Percentiles rank a stretch among this genome's conserved stretches.
phyloP scores from a whole-genome alignment of 2,113 vertebrate species.

The Aythya baeri region DNA sequence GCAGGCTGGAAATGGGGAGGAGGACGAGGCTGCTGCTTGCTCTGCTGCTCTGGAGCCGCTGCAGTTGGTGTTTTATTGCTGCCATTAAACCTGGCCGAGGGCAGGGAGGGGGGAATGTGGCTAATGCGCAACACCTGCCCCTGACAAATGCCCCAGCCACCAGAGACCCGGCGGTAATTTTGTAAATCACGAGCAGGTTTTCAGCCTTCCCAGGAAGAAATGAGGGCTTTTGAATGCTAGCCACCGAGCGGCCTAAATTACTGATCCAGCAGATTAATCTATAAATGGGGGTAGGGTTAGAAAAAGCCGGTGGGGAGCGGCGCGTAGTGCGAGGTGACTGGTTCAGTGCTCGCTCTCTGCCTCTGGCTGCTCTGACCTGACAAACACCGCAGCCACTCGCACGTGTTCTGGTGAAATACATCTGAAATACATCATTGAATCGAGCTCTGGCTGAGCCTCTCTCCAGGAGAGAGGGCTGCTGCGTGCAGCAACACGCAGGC shows the following conservation, averaged over 20 bases:
- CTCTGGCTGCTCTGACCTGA: background rate
- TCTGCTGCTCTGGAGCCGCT: background rate
- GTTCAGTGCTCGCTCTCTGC: background rate
- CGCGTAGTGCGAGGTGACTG: background rate
- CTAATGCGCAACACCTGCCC: background rate
- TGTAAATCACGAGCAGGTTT: slow-evolving; percentile 33
- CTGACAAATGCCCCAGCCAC: background rate
- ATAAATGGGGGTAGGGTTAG: background rate
- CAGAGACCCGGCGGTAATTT: background rate
- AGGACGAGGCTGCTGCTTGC: background rate
- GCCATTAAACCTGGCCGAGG: slow-evolving; percentile 2
- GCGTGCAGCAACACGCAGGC: background rate
- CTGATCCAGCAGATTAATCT: background rate
- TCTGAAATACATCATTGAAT: background rate
- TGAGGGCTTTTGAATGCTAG: background rate
- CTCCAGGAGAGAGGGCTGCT: background rate
- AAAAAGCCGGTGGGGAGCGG: background rate
- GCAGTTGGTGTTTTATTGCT: slow-evolving; percentile 4
- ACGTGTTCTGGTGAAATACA: background rate
- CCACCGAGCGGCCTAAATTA: background rate
- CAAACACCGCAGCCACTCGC: background rate
- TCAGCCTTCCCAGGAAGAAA: background rate
- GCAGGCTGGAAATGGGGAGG: background rate
- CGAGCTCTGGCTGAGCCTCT: background rate
- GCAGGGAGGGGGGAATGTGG: background rate